Conservation (phyloP, 2,888 invertebrate genomes). For the Andrena trimmerana region DNA sequence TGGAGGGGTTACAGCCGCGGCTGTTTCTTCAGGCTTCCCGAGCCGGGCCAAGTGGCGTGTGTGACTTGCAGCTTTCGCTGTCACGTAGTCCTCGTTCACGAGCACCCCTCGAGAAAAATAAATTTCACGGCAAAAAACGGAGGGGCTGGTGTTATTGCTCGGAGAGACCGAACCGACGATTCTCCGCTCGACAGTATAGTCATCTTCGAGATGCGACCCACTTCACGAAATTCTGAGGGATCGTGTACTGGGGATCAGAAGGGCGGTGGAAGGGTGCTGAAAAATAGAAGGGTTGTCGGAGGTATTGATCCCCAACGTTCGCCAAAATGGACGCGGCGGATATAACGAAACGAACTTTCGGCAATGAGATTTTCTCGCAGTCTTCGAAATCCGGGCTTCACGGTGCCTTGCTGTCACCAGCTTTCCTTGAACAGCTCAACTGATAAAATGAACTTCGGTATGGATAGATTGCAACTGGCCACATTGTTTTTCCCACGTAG, state of each 20-base stretch:
- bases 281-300: constrained; percentile 43
- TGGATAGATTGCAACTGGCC: neutral
- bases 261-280: constrained; percentile 20
- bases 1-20: constrained; percentile 21
- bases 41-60: neutral
- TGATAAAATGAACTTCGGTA: no score
- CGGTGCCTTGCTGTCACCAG: neutral
- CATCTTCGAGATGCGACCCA: constrained; percentile 45
- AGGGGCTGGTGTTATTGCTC: constrained; percentile 50
- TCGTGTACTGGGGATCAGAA: constrained; percentile 41
- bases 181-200: constrained; percentile 37
- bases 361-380: constrained; percentile 12
- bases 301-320: constrained; percentile 42
- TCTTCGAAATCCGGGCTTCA: neutral
- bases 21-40: neutral
- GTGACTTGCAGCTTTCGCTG: constrained; percentile 34
- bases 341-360: constrained; percentile 17
- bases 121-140: constrained; percentile 47
- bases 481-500: neutral
- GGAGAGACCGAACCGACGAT: constrained; percentile 32
- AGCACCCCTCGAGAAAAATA: constrained; percentile 61
- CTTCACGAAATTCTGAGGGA: constrained; percentile 47
- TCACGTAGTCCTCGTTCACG: constrained; percentile 52
- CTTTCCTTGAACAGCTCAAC: no score
- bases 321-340: constrained; percentile 34